Conservation (phyloP, 1,140 invertebrate genomes). For the Lasioglossum baleicum region DNA sequence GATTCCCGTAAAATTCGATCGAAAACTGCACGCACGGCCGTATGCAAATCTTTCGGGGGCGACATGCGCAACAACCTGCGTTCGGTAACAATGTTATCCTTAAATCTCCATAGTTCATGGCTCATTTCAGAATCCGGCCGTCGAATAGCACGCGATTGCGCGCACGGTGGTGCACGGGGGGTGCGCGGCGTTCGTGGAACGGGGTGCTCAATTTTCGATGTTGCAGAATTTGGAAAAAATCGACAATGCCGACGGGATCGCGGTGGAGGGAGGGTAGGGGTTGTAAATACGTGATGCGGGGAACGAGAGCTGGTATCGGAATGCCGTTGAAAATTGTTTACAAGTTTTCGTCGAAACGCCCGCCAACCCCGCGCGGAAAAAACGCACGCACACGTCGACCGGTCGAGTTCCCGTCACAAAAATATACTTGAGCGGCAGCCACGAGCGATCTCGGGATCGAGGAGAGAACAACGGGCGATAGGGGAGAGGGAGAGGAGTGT, state of each 20-base stretch:
- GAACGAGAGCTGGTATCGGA: neutral
- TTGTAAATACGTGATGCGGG: neutral
- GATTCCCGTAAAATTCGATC: too few species aligned
- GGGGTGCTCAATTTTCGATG: neutral
- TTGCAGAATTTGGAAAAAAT: neutral
- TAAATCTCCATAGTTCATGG: too few species aligned
- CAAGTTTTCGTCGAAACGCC: neutral
- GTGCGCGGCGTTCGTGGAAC: neutral
- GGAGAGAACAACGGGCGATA: neutral
- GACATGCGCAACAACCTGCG: too few species aligned
- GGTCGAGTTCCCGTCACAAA: neutral
- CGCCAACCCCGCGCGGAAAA: neutral
- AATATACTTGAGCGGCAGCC: neutral
- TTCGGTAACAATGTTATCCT: too few species aligned
- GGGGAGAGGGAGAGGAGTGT: neutral
- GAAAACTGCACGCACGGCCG: too few species aligned
- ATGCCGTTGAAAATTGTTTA: conserved; percentile 8
- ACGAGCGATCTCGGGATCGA: too few species aligned
- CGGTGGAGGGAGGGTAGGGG: neutral
- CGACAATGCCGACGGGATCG: neutral
- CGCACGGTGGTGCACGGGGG: neutral
- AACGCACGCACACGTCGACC: neutral
- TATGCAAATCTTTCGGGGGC: too few species aligned
- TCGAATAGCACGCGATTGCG: neutral
- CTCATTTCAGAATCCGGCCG: neutral